A percentile compares a stretch with the other conserved stretches of the same genome.
These are phyloP conservation scores for Acrobasis consociella DNA, from an alignment of 2,888 invertebrate species.

Conservation along the genomic window DNA sequence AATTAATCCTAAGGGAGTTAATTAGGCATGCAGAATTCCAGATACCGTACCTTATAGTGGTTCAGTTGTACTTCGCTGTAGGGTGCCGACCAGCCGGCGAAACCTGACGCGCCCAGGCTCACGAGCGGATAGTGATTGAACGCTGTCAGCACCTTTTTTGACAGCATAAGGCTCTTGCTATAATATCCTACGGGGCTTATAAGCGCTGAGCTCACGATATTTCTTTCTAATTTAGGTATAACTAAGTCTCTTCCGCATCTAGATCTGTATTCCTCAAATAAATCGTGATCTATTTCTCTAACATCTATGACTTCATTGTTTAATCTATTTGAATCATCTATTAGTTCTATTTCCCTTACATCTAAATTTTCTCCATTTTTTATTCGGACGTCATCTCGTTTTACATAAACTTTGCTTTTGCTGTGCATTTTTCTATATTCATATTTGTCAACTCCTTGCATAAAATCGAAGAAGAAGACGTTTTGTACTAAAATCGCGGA, in stretches of 20 bases:
- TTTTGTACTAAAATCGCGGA: slow-evolving; percentile 86
- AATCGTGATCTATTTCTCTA: slow-evolving; percentile 42
- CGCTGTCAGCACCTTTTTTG: slow-evolving; percentile 85
- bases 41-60: slow-evolving; percentile 82
- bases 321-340: slow-evolving; percentile 50
- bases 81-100: slow-evolving; percentile 82
- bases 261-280: slow-evolving; percentile 46
- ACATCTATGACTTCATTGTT: slow-evolving; percentile 54
- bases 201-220: slow-evolving; percentile 79
- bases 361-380: slow-evolving; percentile 44
- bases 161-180: slow-evolving; percentile 88
- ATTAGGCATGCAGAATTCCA: background rate
- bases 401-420: slow-evolving; percentile 60
- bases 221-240: slow-evolving; percentile 71
- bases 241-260: slow-evolving; percentile 56
- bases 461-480: slow-evolving; percentile 86
- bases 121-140: slow-evolving; percentile 90
- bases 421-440: slow-evolving; percentile 43
- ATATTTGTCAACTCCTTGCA: slow-evolving; percentile 59
- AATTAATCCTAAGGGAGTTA: too few relatives aligned
- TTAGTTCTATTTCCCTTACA: slow-evolving; percentile 59
- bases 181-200: slow-evolving; percentile 85
- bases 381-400: slow-evolving; percentile 73
- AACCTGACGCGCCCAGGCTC: slow-evolving; percentile 79
- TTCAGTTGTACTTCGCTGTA: slow-evolving; percentile 84